Evolutionary conservation across 2,888 invertebrate species (phyloP).

Genomic region (Synanthedon myopaeformis): DNA sequence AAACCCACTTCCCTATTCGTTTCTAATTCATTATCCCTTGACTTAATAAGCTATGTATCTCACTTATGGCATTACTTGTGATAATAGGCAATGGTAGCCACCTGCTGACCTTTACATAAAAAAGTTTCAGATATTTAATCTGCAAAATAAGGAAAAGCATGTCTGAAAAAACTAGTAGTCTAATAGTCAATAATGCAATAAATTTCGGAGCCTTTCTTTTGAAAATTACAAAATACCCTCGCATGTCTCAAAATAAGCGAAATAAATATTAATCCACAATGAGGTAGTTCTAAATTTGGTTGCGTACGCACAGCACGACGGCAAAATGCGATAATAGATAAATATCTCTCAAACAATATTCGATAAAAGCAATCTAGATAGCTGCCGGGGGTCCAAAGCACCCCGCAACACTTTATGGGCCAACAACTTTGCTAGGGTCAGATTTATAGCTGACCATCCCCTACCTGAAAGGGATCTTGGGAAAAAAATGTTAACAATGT

Average conservation of each 20-base stretch:
- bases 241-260: too few species aligned
- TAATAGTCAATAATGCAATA: too few species aligned
- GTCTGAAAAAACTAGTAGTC: neutral
- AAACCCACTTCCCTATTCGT: too few species aligned
- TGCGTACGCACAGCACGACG: constrained; percentile 9
- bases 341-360: constrained; percentile 28
- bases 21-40: too few species aligned
- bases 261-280: neutral
- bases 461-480: constrained; percentile 33
- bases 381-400: constrained; percentile 26
- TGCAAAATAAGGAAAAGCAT: too few species aligned
- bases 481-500: constrained; percentile 16
- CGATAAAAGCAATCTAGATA: constrained; percentile 55
- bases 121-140: neutral
- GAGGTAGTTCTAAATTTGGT: neutral
- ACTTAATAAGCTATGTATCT: neutral
- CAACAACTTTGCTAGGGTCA: constrained; percentile 44
- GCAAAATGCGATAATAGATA: constrained; percentile 2
- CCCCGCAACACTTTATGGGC: constrained; percentile 36
- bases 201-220: too few species aligned
- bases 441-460: constrained; percentile 43
- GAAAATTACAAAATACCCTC: too few species aligned
- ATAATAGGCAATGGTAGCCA: neutral
- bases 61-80: neutral
- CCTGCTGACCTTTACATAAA: neutral